Evolutionary conservation across 2,888 invertebrate species (phyloP).

Genomic region (Heliconius hortense): DNA sequence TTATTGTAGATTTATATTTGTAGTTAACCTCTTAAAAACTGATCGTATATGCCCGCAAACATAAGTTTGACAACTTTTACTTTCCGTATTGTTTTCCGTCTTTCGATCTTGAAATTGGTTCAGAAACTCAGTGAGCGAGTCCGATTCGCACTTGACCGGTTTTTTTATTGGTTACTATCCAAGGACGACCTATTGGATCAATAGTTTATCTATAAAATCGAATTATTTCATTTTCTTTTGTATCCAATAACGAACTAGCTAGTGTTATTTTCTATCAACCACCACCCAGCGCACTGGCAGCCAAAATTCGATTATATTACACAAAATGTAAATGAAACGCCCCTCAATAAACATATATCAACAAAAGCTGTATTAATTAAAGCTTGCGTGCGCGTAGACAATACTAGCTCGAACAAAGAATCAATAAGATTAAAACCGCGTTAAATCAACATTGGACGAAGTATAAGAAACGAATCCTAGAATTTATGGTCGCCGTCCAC

Average conservation of each 20-base stretch:
- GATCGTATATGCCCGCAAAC: no score
- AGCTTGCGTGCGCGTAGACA: constrained; percentile 75
- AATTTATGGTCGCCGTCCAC: constrained; percentile 71
- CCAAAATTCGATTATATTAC: constrained; percentile 19
- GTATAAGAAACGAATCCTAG: constrained; percentile 79
- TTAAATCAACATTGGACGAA: constrained; percentile 82
- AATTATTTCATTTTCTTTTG: neutral
- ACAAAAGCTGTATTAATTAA: constrained; percentile 76
- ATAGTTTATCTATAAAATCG: no score
- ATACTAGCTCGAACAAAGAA: constrained; percentile 74
- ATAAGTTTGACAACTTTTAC: no score
- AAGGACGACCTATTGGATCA: no score
- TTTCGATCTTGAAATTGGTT: no score
- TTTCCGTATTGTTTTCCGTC: no score
- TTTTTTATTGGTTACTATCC: no score
- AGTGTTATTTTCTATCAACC: neutral
- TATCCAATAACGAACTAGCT: neutral
- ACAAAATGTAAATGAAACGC: constrained; percentile 30
- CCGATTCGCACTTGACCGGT: no score
- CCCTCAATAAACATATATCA: constrained; percentile 56
- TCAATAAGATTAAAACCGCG: constrained; percentile 82
- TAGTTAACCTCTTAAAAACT: no score
- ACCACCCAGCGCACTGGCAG: neutral
- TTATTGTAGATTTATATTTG: no score
- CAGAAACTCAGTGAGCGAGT: no score